phyloP scores from a whole-genome alignment of 2,113 vertebrate genomes.

The Myrmecobius fasciatus region DNA sequence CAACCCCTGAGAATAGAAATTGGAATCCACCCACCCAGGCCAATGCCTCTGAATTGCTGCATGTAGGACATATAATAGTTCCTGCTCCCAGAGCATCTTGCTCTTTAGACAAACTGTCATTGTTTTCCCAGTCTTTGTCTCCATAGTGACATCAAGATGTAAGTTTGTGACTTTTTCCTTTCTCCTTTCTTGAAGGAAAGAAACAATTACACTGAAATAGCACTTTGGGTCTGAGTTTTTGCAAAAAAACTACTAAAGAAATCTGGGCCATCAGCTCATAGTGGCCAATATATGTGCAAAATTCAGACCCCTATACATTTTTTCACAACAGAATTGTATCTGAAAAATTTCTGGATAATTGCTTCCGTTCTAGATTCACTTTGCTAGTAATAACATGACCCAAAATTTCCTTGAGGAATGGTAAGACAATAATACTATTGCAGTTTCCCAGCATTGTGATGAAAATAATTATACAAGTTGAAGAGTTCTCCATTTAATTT shows the following conservation, averaged over 20 bases:
- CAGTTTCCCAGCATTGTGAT: background rate
- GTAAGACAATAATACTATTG: background rate
- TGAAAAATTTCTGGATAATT: background rate
- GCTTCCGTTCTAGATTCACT: background rate
- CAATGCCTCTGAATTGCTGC: background rate
- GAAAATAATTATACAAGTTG: background rate
- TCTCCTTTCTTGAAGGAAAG: background rate
- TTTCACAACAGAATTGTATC: background rate
- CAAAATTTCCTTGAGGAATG: background rate
- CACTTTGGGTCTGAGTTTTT: background rate
- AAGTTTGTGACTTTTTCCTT: background rate
- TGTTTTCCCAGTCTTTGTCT: background rate
- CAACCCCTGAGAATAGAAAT: background rate
- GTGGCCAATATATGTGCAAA: background rate
- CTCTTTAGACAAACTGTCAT: background rate
- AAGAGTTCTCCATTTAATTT: conserved; percentile 44
- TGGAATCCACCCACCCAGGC: background rate
- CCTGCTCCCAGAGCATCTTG: background rate
- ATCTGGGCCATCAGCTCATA: background rate
- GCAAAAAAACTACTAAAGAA: background rate
- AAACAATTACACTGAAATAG: background rate
- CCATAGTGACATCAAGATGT: background rate
- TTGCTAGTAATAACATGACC: background rate
- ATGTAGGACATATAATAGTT: background rate
- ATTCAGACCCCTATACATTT: background rate